phyloP scores from a whole-genome alignment of 2,888 invertebrate species.

The Rhabditoides inermis region DNA sequence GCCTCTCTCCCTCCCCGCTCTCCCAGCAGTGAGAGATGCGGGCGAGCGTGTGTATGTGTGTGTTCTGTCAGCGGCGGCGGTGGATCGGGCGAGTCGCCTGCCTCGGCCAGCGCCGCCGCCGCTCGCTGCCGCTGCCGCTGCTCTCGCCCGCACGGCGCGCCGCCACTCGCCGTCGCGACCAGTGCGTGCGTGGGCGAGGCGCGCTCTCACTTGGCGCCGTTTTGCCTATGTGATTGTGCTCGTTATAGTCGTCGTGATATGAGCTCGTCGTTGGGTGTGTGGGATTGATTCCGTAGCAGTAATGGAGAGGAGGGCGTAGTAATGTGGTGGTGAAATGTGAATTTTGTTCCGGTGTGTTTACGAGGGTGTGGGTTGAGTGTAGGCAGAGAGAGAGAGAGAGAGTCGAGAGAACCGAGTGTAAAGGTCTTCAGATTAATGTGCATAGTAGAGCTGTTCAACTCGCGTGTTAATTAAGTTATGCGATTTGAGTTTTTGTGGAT shows the following conservation, averaged over 20 bases:
- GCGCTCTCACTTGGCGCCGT: no score
- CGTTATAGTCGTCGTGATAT: no score
- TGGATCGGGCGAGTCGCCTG: neutral
- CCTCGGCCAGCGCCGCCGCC: neutral
- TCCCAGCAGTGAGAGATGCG: slow-evolving; percentile 7
- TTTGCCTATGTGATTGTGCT: no score
- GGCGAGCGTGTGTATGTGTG: slow-evolving; percentile 6
- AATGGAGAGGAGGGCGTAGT: neutral
- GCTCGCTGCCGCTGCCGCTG: neutral
- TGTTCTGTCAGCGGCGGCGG: slow-evolving; percentile 5
- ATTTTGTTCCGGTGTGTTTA: no score
- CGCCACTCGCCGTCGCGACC: slow-evolving; percentile 3
- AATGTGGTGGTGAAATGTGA: neutral
- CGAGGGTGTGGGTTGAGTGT: neutral
- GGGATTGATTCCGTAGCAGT: neutral
- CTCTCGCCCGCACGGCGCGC: neutral
- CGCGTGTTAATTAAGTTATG: no score
- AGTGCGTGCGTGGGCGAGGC: no score
- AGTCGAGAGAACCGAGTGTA: neutral
- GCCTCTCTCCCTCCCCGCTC: slow-evolving; percentile 6
- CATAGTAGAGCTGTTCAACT: no score
- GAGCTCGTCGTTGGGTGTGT: no score
- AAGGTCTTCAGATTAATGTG: no score
- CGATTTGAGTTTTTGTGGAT: no score
- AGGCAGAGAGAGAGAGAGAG: neutral